A percentile compares a stretch with the other conserved stretches of the same genome.
Conservation (phyloP, 2,888 invertebrate species). For the Platypus cylindrus region DNA sequence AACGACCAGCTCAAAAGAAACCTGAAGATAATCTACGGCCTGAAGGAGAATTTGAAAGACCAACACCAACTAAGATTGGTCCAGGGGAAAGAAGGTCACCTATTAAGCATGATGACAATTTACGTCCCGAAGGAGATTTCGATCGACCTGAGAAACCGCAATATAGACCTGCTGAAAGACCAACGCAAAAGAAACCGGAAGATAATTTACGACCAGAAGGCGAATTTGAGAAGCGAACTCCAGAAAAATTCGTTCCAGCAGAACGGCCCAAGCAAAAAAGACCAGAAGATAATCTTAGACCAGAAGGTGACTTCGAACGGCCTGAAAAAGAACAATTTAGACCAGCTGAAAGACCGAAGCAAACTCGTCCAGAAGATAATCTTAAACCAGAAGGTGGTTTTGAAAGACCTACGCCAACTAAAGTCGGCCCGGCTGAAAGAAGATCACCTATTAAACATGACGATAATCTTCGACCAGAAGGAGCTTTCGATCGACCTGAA, state of each 20-base stretch:
- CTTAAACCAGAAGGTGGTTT: conserved; percentile 41
- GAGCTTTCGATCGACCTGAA: conserved; percentile 36
- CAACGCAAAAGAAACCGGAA: conserved; percentile 30
- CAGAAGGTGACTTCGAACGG: conserved; percentile 41
- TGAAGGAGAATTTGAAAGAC: conserved; percentile 35
- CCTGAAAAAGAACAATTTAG: conserved; percentile 32
- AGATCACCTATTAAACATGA: conserved; percentile 32
- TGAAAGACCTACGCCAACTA: conserved; percentile 31
- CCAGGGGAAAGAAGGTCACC: conserved; percentile 28
- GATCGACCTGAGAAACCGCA: conserved; percentile 36
- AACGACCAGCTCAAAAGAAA: conserved; percentile 32
- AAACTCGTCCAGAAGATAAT: conserved; percentile 36
- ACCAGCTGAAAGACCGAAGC: conserved; percentile 34
- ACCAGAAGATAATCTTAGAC: conserved; percentile 29
- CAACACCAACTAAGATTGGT: conserved; percentile 29
- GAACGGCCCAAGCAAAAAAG: conserved; percentile 32
- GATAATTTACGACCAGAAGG: conserved; percentile 45
- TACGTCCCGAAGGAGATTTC: conserved; percentile 37
- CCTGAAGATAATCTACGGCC: conserved; percentile 36
- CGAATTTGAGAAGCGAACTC: conserved; percentile 36
- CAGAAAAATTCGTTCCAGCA: conserved; percentile 31
- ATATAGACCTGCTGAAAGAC: conserved; percentile 34
- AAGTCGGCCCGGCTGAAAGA: conserved; percentile 32
- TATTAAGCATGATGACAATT: conserved; percentile 28
- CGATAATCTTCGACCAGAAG: conserved; percentile 40